Base-by-base conservation (phyloP, 2,113 vertebrate genomes). In the Cyprinus carpio region DNA sequence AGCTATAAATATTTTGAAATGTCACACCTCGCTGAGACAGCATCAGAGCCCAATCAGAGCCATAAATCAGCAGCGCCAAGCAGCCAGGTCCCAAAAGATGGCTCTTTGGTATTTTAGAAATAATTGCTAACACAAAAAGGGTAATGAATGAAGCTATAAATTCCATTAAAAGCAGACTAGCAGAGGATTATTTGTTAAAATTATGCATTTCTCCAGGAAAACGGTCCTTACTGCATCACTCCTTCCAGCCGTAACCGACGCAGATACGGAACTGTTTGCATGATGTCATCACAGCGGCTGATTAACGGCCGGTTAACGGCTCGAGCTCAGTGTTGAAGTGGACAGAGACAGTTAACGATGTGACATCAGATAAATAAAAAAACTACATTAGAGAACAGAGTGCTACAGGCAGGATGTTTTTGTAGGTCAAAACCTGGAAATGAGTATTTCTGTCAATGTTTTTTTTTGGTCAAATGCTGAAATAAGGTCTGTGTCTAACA, bases 1-100 rank as follows among this genome's bases (percentile, higher is more conserved):
- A 96, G 98, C 96, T 96, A 99, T 99, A 99, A 99, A 99, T 99
- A 99, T 98, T 98, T 98, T 96, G 96, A 99, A 99, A 99, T 99
- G 98, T 99, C 98, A 99, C 96, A 97, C 95, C 96, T 97, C 95
- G 95, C 94, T 96, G 97, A 97, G 97, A 97, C 95, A 93, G 96
- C 97, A 95, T 96, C 97, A 96, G 96, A 96, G 95, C 95, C 65
- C 93, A 95, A 92, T 92, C 88, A 87, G 86, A 93, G 13, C 88
- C 91, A 94, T 99, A 99, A 98, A 99, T 99, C 97, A 98, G 93
- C 89, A 88, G 87, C 90, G 89, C 90, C 91, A 94, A 96, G 96
- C 95, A 96, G 95, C 95, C 96, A 92, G 94, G 95, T 95, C 95
- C 95, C 95, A 96, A 97, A 97, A 97, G 96, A 97, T 97, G 94